phyloP scores from a whole-genome alignment of 2,113 vertebrate species.

The Corythoichthys haematopterus region DNA sequence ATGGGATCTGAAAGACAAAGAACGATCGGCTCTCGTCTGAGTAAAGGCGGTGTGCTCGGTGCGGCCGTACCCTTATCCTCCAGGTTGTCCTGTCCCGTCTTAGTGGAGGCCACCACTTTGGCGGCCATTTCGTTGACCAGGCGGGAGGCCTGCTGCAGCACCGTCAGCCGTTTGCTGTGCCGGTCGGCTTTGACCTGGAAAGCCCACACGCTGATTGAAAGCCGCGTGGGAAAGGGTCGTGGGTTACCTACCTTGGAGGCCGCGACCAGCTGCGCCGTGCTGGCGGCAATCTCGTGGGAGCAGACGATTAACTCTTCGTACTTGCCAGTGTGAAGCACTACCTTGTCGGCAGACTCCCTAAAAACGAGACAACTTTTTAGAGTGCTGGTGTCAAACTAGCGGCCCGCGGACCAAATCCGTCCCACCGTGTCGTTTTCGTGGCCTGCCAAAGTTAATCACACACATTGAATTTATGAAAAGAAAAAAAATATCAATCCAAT shows the following conservation, averaged over 20 bases:
- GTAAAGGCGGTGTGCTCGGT: not conserved
- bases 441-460: no score
- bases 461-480: no score
- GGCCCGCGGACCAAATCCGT: no score
- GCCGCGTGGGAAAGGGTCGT: no score
- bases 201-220: not conserved
- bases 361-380: not conserved
- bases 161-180: slow-evolving; percentile 77
- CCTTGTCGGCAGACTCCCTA: slow-evolving; percentile 92
- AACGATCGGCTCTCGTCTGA: not conserved
- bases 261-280: slow-evolving; percentile 94
- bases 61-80: slow-evolving; percentile 80
- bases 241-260: slow-evolving; percentile 84
- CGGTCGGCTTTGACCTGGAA: slow-evolving; percentile 88
- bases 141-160: slow-evolving; percentile 89
- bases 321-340: slow-evolving; percentile 90
- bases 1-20: slow-evolving; percentile 77
- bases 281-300: slow-evolving; percentile 93
- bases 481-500: no score
- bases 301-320: slow-evolving; percentile 95
- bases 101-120: slow-evolving; percentile 88
- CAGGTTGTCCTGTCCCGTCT: slow-evolving; percentile 86
- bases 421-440: no score
- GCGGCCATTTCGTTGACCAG: slow-evolving; percentile 89
- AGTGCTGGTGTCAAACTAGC: no score